Evolutionary conservation across 2,797 vertebrate species (phyloP).

Genomic region (Brachymystax lenok): DNA sequence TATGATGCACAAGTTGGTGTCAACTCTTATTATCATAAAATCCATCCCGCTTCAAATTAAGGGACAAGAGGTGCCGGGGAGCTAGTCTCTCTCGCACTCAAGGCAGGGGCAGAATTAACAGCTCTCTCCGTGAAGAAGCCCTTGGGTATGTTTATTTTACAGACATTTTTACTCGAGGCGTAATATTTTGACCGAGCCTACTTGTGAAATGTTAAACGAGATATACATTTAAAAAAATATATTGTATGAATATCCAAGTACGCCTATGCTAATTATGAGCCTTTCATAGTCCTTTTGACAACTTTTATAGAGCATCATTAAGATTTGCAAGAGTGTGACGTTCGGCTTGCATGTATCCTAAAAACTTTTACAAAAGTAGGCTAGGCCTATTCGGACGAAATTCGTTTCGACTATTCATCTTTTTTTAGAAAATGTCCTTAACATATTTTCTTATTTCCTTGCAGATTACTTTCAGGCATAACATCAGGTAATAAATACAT

Average conservation of each 20-base stretch:
- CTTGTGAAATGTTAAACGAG: too few species aligned
- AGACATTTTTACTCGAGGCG: neutral
- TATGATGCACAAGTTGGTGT: conserved; percentile 72
- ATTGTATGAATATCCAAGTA: neutral
- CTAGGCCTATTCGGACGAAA: neutral
- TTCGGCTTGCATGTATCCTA: neutral
- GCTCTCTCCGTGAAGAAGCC: conserved; percentile 2
- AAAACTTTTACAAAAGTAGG: neutral
- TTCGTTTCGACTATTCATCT: neutral
- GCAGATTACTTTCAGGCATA: neutral
- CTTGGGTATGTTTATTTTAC: conserved; percentile 1
- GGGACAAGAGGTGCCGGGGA: conserved; percentile 57
- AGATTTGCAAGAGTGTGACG: neutral
- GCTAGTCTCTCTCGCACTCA: conserved; percentile 36
- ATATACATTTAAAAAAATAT: neutral
- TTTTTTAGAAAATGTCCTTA: neutral
- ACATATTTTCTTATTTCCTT: neutral
- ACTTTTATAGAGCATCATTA: neutral
- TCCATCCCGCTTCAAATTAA: conserved; percentile 73
- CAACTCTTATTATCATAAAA: conserved; percentile 77
- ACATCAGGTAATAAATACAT: neutral
- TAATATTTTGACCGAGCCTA: neutral
- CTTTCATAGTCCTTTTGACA: neutral
- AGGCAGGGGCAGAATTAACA: conserved; percentile 55
- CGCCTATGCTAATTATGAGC: neutral